phyloP scores from a whole-genome alignment of 2,888 invertebrate genomes.

The Ophion slaviceki region DNA sequence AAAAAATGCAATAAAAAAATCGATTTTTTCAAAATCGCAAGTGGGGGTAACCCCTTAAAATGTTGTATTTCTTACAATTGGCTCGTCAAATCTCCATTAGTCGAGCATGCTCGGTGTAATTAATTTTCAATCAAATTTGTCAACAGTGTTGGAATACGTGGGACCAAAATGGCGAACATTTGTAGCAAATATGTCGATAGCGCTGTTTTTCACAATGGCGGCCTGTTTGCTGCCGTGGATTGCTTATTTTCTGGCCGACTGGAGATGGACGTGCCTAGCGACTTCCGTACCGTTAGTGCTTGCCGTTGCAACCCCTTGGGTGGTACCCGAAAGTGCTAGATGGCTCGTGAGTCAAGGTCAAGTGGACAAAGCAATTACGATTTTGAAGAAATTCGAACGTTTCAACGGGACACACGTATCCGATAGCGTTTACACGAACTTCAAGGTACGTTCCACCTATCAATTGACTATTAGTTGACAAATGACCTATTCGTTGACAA shows the following conservation, averaged over 20 bases:
- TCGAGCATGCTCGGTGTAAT: neutral
- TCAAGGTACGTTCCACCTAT: slow-evolving; percentile 85
- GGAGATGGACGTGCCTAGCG: slow-evolving; percentile 90
- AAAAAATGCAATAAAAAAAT: too few species aligned
- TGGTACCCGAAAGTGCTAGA: slow-evolving; percentile 94
- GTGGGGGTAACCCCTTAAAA: too few species aligned
- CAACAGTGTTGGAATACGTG: slow-evolving; percentile 92
- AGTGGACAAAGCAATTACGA: slow-evolving; percentile 90
- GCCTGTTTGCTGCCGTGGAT: slow-evolving; percentile 93
- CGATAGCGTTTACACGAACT: slow-evolving; percentile 89
- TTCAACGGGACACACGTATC: slow-evolving; percentile 91
- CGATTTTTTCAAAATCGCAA: too few species aligned
- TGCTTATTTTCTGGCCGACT: slow-evolving; percentile 91
- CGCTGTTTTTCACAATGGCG: slow-evolving; percentile 93
- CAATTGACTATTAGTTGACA: too few species aligned
- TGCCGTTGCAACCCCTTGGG: slow-evolving; percentile 89
- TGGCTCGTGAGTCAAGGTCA: slow-evolving; percentile 95
- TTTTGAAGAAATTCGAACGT: slow-evolving; percentile 91
- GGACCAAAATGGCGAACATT: slow-evolving; percentile 96
- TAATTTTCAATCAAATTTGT: neutral
- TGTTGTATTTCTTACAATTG: neutral
- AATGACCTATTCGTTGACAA: too few species aligned
- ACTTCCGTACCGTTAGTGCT: slow-evolving; percentile 91
- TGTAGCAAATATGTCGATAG: slow-evolving; percentile 96
- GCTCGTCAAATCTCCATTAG: neutral